phyloP scores from a whole-genome alignment of 1,140 invertebrate species.

The Drosophila triauraria region DNA sequence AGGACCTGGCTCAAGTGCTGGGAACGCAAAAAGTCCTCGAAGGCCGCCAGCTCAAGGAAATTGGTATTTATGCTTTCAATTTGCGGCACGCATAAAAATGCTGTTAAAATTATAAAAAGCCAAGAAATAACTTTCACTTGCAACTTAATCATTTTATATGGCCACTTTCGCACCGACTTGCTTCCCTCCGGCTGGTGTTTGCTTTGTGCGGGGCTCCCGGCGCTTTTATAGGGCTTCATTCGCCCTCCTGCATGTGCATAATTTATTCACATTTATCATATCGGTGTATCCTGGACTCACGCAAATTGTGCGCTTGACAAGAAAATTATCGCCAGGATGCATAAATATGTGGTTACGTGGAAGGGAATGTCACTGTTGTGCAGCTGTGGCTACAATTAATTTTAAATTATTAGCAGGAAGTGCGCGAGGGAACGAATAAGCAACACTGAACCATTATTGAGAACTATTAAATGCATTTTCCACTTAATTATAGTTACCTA shows the following conservation, averaged over 20 bases:
- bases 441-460: background rate
- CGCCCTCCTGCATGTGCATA: constrained; percentile 48
- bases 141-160: constrained; percentile 79
- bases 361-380: constrained; percentile 16
- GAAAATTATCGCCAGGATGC: constrained; percentile 55
- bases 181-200: constrained; percentile 18
- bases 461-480: background rate
- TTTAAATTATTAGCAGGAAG: constrained; percentile 11
- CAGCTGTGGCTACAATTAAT: constrained; percentile 16
- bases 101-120: constrained; percentile 75
- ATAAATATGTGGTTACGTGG: constrained; percentile 25
- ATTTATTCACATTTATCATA: constrained; percentile 66
- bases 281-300: constrained; percentile 43
- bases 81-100: constrained; percentile 66
- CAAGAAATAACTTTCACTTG: constrained; percentile 82
- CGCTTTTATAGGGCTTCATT: constrained; percentile 40
- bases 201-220: constrained; percentile 19
- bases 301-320: constrained; percentile 62
- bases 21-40: constrained; percentile 65
- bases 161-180: constrained; percentile 55
- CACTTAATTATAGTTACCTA: background rate
- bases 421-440: background rate
- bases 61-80: constrained; percentile 82
- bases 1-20: constrained; percentile 64
- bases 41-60: constrained; percentile 71